A percentile compares a stretch with the other conserved stretches of the same genome.
These are phyloP conservation scores for Ormia ochracea DNA, from an alignment of 2,888 invertebrate species.

Conservation along the genomic window DNA sequence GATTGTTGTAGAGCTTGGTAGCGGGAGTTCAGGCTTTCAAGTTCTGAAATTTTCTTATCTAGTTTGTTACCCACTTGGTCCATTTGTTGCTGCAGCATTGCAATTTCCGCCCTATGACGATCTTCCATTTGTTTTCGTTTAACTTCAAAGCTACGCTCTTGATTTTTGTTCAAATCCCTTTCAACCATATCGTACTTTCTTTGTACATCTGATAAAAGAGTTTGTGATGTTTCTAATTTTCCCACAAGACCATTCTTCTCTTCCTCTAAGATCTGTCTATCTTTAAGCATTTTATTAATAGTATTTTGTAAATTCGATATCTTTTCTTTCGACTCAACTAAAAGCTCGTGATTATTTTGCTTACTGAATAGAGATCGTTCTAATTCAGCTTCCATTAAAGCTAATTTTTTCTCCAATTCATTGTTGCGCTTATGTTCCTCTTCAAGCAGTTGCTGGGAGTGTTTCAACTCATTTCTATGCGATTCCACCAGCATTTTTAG, in stretches of 20 bases:
- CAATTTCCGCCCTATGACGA: conserved; percentile 77
- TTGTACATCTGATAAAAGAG: conserved; percentile 78
- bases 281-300: conserved; percentile 72
- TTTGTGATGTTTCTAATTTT: conserved; percentile 79
- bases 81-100: conserved; percentile 78
- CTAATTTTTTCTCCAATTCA: conserved; percentile 79
- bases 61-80: conserved; percentile 75
- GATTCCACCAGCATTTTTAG: conserved; percentile 76
- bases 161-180: conserved; percentile 70
- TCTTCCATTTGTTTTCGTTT: conserved; percentile 78
- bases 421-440: conserved; percentile 69
- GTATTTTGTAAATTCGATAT: conserved; percentile 73
- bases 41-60: conserved; percentile 78
- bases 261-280: conserved; percentile 75
- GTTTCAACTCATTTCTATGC: conserved; percentile 77
- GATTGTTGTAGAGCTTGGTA: conserved; percentile 80
- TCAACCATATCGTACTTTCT: conserved; percentile 75
- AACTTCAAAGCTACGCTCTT: conserved; percentile 71
- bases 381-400: conserved; percentile 80
- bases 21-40: conserved; percentile 78
- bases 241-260: conserved; percentile 79
- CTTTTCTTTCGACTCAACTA: conserved; percentile 77
- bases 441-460: conserved; percentile 74
- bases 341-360: conserved; percentile 81
- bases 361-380: conserved; percentile 80